phyloP scores from a whole-genome alignment of 2,888 invertebrate genomes.

The Pachliopta kotzebuea region DNA sequence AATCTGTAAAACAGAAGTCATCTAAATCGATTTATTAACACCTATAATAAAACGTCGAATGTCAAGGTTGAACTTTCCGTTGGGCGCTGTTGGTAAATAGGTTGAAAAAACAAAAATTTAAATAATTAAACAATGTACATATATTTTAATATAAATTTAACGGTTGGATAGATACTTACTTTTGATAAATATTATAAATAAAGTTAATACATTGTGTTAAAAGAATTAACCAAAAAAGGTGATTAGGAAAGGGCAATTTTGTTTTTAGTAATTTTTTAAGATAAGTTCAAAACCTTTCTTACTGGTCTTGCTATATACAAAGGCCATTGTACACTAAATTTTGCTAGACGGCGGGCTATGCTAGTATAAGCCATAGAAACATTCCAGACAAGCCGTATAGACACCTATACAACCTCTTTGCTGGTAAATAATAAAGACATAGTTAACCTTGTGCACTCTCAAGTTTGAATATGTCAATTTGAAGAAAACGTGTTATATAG shows the following conservation, averaged over 20 bases:
- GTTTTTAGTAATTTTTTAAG: not conserved
- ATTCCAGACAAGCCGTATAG: conserved; percentile 20
- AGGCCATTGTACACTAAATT: conserved; percentile 13
- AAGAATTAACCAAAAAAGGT: not conserved
- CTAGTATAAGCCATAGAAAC: conserved; percentile 1
- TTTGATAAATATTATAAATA: not conserved
- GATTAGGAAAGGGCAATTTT: not conserved
- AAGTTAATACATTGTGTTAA: not conserved
- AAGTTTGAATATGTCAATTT: not conserved
- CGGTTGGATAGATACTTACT: not conserved
- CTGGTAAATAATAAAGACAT: conserved; percentile 21
- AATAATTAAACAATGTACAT: conserved; percentile 19
- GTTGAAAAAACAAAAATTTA: conserved; percentile 7
- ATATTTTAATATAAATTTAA: conserved; percentile 11
- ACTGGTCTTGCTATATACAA: not conserved
- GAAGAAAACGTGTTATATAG: not conserved
- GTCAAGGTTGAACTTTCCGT: not conserved
- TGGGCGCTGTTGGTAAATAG: not conserved
- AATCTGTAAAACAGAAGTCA: not conserved
- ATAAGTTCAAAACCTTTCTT: not conserved
- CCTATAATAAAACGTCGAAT: not conserved
- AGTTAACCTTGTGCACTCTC: conserved; percentile 16
- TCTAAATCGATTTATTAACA: not conserved
- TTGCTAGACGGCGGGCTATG: conserved; percentile 16
- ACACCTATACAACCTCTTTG: conserved; percentile 22